Base-by-base conservation (phyloP, 2,797 vertebrate species). In the Pangasius djambal region DNA sequence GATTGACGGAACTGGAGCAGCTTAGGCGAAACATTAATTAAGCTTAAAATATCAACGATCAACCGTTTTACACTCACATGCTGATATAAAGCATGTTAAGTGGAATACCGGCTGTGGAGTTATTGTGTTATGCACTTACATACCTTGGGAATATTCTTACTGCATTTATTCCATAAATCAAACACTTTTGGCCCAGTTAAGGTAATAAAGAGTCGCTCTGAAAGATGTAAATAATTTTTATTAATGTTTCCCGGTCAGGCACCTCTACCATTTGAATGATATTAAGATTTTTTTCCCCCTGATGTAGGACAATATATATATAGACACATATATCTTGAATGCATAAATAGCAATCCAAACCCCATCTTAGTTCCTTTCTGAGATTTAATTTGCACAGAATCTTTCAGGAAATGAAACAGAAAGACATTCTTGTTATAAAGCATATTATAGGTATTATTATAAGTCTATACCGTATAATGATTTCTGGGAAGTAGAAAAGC, bases 1-100 rank as follows among this genome's bases (percentile, higher is more conserved):
- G 94, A 96, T 93, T 95, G 95, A 95, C 95, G 93, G 94, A 96
- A 95, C 91, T 94, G 91, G 95, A 96, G 94, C 95, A 93, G 92
- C 86, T 94, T 91, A 91, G 87, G 91, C 91, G 92, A 93, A 95
- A 95, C 94, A 90, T 95, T 95, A 95, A 96, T 96, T 95, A 95
- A 95, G 93, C 83, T 87, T 91, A 89, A 90, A 91, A 93, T 93
- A 94, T 92, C 90, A 92, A 91, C 40, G 92, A 94, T 92, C 91
- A 92, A 91, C 37, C 69, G 89, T 72, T 94, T 79, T 90, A 87
- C 87, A 83, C 86, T 67, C 82, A 34, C 83, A 52, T 91, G 92
- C 91, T 86, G 48, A 89, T 88, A 89, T 86, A 87, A 90, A 83
- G 65, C 61, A 37, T 83, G 63, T 89, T 78, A 90, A 91, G 75